phyloP scores from a whole-genome alignment of 1,140 invertebrate species.

The Drosophila punjabiensis region DNA sequence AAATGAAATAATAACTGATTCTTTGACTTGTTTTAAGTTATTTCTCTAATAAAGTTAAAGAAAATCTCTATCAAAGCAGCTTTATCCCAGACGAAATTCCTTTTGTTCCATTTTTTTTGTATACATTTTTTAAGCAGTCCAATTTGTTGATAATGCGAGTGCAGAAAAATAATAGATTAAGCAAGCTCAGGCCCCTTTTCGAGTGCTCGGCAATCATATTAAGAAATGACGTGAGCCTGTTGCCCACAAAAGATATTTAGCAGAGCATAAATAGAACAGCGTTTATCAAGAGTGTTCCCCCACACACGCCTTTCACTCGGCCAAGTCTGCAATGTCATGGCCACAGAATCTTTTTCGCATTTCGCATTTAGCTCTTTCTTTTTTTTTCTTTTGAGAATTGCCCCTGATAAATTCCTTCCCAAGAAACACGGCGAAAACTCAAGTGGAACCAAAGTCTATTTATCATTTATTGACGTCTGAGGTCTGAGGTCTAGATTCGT shows the following conservation, averaged over 20 bases:
- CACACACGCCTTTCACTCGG: slow-evolving; percentile 28
- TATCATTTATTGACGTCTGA: slow-evolving; percentile 28
- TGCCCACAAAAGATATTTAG: slow-evolving; percentile 34
- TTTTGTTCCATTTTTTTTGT: not conserved
- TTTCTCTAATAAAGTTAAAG: no score
- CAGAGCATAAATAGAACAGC: slow-evolving; percentile 37
- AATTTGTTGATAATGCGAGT: slow-evolving; percentile 41
- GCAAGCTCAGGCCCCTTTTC: slow-evolving; percentile 37
- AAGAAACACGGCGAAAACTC: slow-evolving; percentile 20
- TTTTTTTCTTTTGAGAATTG: slow-evolving; percentile 12
- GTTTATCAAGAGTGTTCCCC: slow-evolving; percentile 26
- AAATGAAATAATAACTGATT: not conserved
- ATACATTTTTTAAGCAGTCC: slow-evolving; percentile 30
- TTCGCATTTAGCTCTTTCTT: slow-evolving; percentile 3
- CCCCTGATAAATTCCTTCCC: slow-evolving; percentile 32
- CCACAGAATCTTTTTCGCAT: slow-evolving; percentile 30
- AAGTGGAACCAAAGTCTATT: slow-evolving; percentile 29
- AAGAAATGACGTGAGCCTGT: slow-evolving; percentile 67
- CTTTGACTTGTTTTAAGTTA: no score
- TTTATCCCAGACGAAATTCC: not conserved
- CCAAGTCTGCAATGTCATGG: slow-evolving; percentile 41
- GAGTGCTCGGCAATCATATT: slow-evolving; percentile 56
- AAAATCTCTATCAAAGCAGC: not conserved
- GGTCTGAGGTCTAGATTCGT: slow-evolving; percentile 12
- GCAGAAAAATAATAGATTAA: slow-evolving; percentile 49